phyloP scores from a whole-genome alignment of 2,797 vertebrate species.

The Muscicapa striata region DNA sequence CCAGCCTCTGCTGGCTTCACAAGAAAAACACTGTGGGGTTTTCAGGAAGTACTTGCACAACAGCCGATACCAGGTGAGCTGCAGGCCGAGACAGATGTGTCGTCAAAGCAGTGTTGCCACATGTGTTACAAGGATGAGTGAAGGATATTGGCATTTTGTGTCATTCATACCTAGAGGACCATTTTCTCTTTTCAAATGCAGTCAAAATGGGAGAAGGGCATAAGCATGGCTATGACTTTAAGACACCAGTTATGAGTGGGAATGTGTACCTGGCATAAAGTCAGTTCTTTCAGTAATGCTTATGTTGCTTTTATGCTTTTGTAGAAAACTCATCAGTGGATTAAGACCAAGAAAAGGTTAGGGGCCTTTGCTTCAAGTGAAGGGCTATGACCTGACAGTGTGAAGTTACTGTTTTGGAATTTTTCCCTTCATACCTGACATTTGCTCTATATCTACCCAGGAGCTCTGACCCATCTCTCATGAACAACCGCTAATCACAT shows the following conservation, averaged over 20 bases:
- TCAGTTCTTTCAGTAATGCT: neutral
- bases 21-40: neutral
- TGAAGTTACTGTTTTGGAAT: neutral
- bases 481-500: neutral
- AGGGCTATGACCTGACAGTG: neutral
- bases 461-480: neutral
- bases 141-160: neutral
- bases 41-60: conserved; percentile 29
- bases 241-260: neutral
- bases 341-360: neutral
- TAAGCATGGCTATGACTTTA: neutral
- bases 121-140: neutral
- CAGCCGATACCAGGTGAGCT: neutral
- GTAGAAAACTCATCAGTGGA: neutral
- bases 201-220: neutral
- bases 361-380: neutral
- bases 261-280: neutral
- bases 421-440: neutral
- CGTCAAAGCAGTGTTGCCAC: neutral
- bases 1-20: neutral
- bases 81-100: neutral
- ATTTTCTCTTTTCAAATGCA: neutral
- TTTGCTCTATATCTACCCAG: neutral
- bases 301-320: neutral
- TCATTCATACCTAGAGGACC: neutral